phyloP scores from a whole-genome alignment of 2,113 vertebrate species.

The Asarcornis scutulata region DNA sequence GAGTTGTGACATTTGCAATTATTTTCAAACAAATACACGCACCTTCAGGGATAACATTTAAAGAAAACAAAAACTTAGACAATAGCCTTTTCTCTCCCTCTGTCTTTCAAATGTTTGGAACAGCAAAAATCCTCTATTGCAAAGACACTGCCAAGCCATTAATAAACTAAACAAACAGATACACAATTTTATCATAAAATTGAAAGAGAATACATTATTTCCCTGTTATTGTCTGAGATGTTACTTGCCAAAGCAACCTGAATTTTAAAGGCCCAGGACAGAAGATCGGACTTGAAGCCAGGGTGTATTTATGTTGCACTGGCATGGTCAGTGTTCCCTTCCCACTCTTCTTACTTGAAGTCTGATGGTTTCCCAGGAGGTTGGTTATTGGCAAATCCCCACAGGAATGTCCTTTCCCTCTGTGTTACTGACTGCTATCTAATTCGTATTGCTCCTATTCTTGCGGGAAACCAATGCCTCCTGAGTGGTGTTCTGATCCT shows the following conservation, averaged over 20 bases:
- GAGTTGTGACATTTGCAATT: conserved; percentile 25
- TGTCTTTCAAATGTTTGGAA: background rate
- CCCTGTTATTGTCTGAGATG: background rate
- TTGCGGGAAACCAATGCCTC: background rate
- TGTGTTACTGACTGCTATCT: background rate
- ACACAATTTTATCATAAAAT: background rate
- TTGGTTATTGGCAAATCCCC: background rate
- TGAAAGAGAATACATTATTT: background rate
- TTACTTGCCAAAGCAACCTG: background rate
- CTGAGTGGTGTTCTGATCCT: background rate
- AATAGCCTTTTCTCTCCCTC: background rate
- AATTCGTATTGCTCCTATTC: background rate
- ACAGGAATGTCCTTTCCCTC: background rate
- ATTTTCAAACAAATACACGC: background rate
- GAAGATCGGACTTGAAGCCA: background rate
- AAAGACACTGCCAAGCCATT: background rate
- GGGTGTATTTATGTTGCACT: background rate
- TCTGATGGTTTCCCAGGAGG: background rate
- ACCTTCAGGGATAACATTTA: conserved; percentile 1
- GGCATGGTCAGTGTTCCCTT: background rate
- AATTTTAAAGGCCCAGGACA: background rate
- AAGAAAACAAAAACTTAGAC: background rate
- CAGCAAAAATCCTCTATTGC: background rate
- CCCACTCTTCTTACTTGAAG: background rate
- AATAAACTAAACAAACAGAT: background rate